Evolutionary conservation across 2,113 vertebrate genomes (phyloP).

Genomic region (Pluvialis apricaria): DNA sequence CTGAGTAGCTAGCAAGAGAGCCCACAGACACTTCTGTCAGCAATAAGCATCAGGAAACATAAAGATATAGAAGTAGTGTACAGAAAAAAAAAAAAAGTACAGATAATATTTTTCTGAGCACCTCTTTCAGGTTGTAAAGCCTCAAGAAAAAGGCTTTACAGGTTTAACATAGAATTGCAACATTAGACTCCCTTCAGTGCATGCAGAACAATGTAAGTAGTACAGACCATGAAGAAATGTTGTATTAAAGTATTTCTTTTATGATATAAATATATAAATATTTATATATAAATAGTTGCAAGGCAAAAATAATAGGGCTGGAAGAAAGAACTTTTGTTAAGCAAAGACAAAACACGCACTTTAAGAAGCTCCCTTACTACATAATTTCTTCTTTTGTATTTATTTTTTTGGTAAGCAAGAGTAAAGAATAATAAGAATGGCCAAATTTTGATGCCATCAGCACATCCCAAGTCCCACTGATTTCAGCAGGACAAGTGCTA

Average conservation of each 20-base stretch:
- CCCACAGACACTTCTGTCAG: neutral
- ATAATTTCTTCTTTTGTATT: neutral
- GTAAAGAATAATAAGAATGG: neutral
- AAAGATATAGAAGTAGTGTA: neutral
- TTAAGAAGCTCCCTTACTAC: neutral
- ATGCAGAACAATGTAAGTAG: neutral
- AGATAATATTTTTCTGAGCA: neutral
- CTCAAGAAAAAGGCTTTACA: neutral
- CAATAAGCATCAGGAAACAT: neutral
- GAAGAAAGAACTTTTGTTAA: neutral
- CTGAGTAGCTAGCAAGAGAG: neutral
- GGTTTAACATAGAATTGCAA: neutral
- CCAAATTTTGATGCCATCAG: neutral
- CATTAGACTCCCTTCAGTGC: neutral
- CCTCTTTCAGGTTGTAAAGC: neutral
- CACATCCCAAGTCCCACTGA: neutral
- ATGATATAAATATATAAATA: no score
- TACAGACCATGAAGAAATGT: neutral
- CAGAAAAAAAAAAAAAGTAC: neutral
- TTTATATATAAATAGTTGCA: neutral
- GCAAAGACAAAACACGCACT: neutral
- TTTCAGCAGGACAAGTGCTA: neutral
- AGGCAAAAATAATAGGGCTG: neutral
- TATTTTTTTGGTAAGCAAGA: neutral
- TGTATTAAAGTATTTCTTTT: neutral